Evolutionary conservation across 2,888 invertebrate genomes (phyloP), one percentile per base, ranked within the genome.

Genomic region (Brachyptera putata): DNA sequence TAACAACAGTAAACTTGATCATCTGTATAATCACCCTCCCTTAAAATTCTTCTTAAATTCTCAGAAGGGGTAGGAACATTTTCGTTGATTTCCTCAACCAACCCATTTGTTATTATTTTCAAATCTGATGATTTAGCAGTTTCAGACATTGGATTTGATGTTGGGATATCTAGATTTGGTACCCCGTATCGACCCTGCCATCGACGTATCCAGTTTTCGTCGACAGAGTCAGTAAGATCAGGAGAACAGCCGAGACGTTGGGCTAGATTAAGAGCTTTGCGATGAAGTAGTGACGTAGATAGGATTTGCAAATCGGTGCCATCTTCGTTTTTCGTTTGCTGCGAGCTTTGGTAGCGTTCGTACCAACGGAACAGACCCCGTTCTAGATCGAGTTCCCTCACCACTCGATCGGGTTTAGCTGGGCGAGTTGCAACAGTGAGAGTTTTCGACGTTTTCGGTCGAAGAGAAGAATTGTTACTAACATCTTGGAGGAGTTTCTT

Each of bases 1-100:
- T 75, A 73, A 11, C 73, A 75, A 46, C 73, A 69, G 66, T 77
- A 77, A 41, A 75, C 73, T 53, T 74, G 71, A 58, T 74, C 73
- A 16, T 74, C 70, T 13, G 72, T 71, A 66, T 74, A 75, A 43
- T 68, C 71, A 62, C 71, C 69, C 25, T 72, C 63, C n/a, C 69
- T 67, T 22, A 48, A 22, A 2, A 48, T 13, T 3, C 46, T 2
- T 11, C 11, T 11, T 3, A 21, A 46, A 18, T 46, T 18, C 4
- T 16, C 46, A n/a, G 46, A 2, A n/a, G n/a, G n/a, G n/a, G n/a
- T n/a, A 11, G 14, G 14, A 7, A 61, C 39, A 25, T 37, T 50
- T 7, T 50, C 57, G 37, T 57, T 34, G 11, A 61, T 56, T 4
- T 46, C 30, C n/a, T 56, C 34, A n/a, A 30, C 14, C 13, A 61